Evolutionary conservation across 2,797 vertebrate species (phyloP).

Genomic region (Gobio occitaniae): DNA sequence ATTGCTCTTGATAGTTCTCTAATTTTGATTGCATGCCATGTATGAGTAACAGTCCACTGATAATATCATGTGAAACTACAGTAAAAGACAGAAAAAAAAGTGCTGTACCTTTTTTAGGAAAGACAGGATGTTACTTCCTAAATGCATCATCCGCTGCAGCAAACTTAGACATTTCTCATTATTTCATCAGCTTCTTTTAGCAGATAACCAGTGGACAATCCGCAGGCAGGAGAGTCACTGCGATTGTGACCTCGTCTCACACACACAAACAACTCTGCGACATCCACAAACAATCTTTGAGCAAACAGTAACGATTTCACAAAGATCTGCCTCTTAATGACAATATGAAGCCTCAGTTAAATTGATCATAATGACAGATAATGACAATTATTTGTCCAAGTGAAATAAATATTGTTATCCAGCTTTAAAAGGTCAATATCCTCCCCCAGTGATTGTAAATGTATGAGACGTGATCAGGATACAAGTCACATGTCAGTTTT

Average conservation of each 20-base stretch:
- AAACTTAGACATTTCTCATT: conserved; percentile 35
- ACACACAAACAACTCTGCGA: not conserved
- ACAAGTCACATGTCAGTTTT: not conserved
- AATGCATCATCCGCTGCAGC: conserved; percentile 33
- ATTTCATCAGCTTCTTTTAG: conserved; percentile 42
- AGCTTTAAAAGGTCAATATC: not conserved
- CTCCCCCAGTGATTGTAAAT: not conserved
- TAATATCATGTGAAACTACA: conserved; percentile 4
- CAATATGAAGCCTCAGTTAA: not conserved
- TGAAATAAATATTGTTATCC: not conserved
- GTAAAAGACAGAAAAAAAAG: conserved; percentile 8
- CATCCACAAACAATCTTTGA: not conserved
- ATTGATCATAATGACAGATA: not conserved
- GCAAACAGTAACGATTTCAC: not conserved
- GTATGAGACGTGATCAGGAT: not conserved
- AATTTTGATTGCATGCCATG: not conserved
- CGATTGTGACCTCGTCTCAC: not conserved
- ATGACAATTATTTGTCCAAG: not conserved
- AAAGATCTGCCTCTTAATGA: not conserved
- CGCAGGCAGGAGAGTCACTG: conserved; percentile 26
- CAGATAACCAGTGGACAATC: conserved; percentile 36
- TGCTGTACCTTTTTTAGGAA: not conserved
- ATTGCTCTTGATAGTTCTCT: not conserved
- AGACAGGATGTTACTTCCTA: conserved; percentile 17
- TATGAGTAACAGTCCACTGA: not conserved